Evolutionary conservation across 1,140 invertebrate genomes (phyloP).

Genomic region (Adoxophyes honmai): DNA sequence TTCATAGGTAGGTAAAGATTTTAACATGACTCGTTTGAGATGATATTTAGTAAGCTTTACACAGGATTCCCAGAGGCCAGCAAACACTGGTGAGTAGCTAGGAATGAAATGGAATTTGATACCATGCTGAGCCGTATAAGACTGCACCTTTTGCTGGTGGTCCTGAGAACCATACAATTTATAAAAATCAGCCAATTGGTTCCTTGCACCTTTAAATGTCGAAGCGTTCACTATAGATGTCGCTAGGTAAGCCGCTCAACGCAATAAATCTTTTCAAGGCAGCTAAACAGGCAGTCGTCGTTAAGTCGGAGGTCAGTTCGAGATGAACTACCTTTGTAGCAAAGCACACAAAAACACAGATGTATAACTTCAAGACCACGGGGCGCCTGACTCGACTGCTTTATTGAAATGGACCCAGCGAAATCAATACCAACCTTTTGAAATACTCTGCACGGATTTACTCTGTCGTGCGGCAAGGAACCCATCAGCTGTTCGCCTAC

Average conservation of each 20-base stretch:
- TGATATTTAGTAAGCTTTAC: neutral
- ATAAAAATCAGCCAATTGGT: constrained; percentile 16
- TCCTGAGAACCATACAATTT: neutral
- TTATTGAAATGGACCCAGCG: neutral
- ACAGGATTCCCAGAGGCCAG: neutral
- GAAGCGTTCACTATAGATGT: constrained; percentile 34
- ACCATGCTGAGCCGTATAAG: neutral
- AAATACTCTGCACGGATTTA: neutral
- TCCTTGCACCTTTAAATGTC: constrained; percentile 31
- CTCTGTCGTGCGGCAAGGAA: neutral
- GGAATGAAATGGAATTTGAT: neutral
- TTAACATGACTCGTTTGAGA: neutral
- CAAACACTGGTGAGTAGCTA: constrained; percentile 2
- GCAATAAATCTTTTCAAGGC: constrained; percentile 29
- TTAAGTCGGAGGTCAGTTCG: constrained; percentile 25
- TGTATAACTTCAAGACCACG: neutral
- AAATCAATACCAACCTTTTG: neutral
- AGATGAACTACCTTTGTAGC: constrained; percentile 3
- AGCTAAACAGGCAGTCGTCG: constrained; percentile 27
- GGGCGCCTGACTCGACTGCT: neutral
- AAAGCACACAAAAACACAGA: too few species aligned
- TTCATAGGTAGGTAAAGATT: neutral
- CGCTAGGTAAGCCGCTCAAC: constrained; percentile 19
- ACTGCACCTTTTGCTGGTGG: neutral
- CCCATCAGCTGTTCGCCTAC: neutral